Base-by-base conservation (phyloP, 2,888 invertebrate species). In the Eupithecia insigniata region DNA sequence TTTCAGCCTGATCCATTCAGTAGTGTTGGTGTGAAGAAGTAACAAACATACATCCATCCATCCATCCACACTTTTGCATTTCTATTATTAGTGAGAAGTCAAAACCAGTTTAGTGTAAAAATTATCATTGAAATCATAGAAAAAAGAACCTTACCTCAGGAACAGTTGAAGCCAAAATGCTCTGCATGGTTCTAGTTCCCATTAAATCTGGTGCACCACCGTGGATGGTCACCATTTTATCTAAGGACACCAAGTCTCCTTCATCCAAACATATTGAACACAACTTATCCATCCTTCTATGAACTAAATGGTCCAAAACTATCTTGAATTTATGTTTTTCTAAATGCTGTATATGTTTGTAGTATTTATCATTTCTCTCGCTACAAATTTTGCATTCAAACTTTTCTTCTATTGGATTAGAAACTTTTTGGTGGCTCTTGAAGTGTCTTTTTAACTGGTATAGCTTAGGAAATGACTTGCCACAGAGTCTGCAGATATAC, bases 311-410 rank as follows among this genome's bases (percentile, higher is more conserved):
- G 30, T 89, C 80, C 75, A 93, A 81, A 0, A 89, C 79, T 18
- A 71, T 84, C 77, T 89, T 89, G 71, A 94, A 94, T 68, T 90
- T 91, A 78, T 94, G 93, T 74, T 92, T 94, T 62, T 93, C 93
- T 26, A 91, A 78, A 79, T 94, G 93, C 51, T 89, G 89, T 30
- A 92, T 80, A 79, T 91, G 90, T 28, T 82, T 67, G 2, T 82
- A 80, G 14, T 87, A 85, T 62, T 81, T 82, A 1, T 84, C 81
- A 12, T 77, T 87, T 0, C 69, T 61, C 5, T 79, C 69, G 0
- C 85, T 86, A 77, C 93, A 94, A 62, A 84, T 80, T 0, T 80
- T 85, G 55, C 93, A 94, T 76, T 82, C 81, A 74, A 89, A 92
- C 36, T 26, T 39, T 4, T 71, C 78, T 5, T 78, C 75, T 6